Base-by-base conservation (phyloP, 1,140 invertebrate genomes). In the Ips nitidus region DNA sequence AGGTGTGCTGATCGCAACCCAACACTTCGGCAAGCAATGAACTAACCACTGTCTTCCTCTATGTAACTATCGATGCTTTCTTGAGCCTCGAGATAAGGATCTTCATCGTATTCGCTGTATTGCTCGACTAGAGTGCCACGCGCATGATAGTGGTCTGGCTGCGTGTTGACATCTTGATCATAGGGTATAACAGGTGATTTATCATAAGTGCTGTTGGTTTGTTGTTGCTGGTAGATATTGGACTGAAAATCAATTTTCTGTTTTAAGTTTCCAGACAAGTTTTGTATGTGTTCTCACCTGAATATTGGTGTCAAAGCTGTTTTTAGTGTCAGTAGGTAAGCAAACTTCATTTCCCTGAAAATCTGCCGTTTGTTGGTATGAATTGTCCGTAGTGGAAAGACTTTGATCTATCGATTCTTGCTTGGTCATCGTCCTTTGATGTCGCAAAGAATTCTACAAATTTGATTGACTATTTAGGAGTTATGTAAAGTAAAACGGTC, bases 1-100 rank as follows among this genome's bases (percentile, higher is more conserved):
- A 2, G 2, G 8, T 2, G 8, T 55, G 52, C 36, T 55, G 37
- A 55, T 50, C 22, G 22, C 7, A 2, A 3, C 1, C 45, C 22
- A 8, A 50, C 45, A 47, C n/a, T 47, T 47, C 45, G 1, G 45
- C 45, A 22, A 22, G 22, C 22, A 0, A 22, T 22, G 22, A 22
- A 22, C 22, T 22, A 6, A 50, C 57, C 57, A 53, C 56, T 64
- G 39, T 78, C 79, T 62, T 83, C 82, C 56, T 82, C 81, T 8
- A 76, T 71, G 68, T 82, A 83, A 72, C 80, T 82, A 50, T 84
- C 83, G 1, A 84, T 63, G 7, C 82, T 83, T 61, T 82, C 82
- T 66, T 82, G 82, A 3, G 81, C 78, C 66, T 82, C 80, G 5
- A 76, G 41, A 67, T 75, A 74, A 5, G 47, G 59, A 36, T 75